phyloP scores from a whole-genome alignment of 2,797 vertebrate genomes.

The Sebastes hubbsi region DNA sequence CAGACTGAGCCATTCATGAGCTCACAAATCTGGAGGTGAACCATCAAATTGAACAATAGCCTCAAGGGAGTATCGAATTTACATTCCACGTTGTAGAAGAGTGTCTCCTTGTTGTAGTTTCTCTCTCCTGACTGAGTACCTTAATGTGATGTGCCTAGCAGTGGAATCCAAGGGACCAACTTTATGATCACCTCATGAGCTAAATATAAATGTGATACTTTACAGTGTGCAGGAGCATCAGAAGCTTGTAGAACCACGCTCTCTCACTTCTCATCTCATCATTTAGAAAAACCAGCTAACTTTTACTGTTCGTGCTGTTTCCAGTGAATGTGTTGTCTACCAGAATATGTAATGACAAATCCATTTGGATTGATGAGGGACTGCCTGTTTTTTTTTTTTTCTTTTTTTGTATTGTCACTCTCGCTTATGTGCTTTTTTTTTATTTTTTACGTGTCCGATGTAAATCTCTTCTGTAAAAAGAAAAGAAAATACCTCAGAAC shows the following conservation, averaged over 20 bases:
- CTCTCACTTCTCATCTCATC: constrained; percentile 60
- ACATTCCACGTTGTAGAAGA: constrained; percentile 76
- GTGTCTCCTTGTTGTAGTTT: constrained; percentile 53
- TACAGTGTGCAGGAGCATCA: constrained; percentile 69
- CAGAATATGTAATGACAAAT: constrained; percentile 61
- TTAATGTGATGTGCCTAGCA: constrained; percentile 64
- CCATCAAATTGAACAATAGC: constrained; percentile 44
- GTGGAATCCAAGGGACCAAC: constrained; percentile 77
- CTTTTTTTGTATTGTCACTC: constrained; percentile 58
- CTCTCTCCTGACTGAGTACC: constrained; percentile 56
- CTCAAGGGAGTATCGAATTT: constrained; percentile 60
- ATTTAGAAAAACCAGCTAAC: constrained; percentile 48
- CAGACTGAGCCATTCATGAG: constrained; percentile 30
- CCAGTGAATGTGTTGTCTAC: constrained; percentile 71
- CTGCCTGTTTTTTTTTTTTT: constrained; percentile 58
- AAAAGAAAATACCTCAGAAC: constrained; percentile 85
- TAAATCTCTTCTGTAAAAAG: constrained; percentile 78
- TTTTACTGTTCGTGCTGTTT: constrained; percentile 61
- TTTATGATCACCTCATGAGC: constrained; percentile 84
- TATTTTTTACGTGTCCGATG: constrained; percentile 54
- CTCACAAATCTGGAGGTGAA: constrained; percentile 36
- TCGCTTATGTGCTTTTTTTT: constrained; percentile 63
- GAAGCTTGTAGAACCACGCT: constrained; percentile 57
- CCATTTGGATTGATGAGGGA: constrained; percentile 77
- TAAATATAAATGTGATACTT: constrained; percentile 69